Evolutionary conservation across 2,113 vertebrate genomes (phyloP).

Genomic region (Hypomesus transpacificus): DNA sequence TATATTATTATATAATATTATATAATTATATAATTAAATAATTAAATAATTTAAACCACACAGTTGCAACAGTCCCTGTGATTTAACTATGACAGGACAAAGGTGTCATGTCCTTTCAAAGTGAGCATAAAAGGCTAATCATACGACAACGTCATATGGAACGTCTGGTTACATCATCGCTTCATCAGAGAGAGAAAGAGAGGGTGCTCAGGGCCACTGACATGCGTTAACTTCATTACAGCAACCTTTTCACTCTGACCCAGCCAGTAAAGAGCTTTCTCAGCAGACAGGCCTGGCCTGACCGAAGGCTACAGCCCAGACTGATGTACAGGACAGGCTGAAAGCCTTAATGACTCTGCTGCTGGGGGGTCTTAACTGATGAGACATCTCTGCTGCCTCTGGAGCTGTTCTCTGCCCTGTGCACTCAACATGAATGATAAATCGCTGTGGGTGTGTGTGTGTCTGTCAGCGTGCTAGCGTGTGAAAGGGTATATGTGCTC

Average conservation of each 20-base stretch:
- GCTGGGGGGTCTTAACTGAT: constrained; percentile 25
- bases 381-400: constrained; percentile 33
- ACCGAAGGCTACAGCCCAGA: constrained; percentile 25
- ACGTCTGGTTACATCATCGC: no score
- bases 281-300: background rate
- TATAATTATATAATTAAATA: no score
- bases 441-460: no score
- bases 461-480: no score
- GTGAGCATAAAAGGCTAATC: no score
- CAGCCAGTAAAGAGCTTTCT: constrained; percentile 12
- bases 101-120: no score
- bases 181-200: background rate
- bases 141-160: no score
- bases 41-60: no score
- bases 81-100: no score
- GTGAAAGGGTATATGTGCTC: no score
- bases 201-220: background rate
- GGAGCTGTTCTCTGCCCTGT: constrained; percentile 8
- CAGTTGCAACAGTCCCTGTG: no score
- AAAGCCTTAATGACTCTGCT: constrained; percentile 28
- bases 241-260: constrained; percentile 22
- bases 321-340: constrained; percentile 22
- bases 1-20: no score
- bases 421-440: background rate
- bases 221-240: constrained; percentile 17